Conservation (phyloP, 2,888 invertebrate species). For the Marronus borbonicus region DNA sequence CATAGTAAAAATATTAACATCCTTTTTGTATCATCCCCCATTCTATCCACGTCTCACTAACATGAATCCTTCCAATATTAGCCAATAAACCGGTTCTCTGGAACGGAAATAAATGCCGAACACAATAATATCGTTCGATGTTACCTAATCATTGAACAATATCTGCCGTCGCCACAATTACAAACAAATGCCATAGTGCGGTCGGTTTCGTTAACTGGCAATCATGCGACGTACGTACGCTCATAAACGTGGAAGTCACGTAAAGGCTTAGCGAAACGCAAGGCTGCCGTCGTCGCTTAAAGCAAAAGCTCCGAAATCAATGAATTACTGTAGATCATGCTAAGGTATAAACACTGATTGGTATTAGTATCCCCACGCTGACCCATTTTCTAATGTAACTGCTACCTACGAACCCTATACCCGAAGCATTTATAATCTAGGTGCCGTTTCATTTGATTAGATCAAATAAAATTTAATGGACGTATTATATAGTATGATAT, state of each 20-base stretch:
- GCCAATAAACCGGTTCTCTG: too few species aligned
- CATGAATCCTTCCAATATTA: too few species aligned
- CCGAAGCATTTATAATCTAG: too few species aligned
- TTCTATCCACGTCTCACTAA: too few species aligned
- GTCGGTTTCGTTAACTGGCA: conserved; percentile 18
- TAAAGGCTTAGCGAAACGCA: neutral
- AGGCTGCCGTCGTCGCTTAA: neutral
- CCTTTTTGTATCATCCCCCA: too few species aligned
- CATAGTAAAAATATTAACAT: too few species aligned
- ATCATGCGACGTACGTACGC: conserved; percentile 15
- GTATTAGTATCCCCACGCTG: conserved; percentile 1
- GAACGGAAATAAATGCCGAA: neutral
- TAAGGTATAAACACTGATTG: conserved; percentile 8
- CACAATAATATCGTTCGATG: conserved; percentile 5
- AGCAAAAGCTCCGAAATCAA: conserved; percentile 21
- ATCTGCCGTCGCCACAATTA: conserved; percentile 8
- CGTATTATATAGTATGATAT: too few species aligned
- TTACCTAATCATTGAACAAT: conserved; percentile 26
- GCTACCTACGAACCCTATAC: too few species aligned
- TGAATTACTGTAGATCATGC: conserved; percentile 11
- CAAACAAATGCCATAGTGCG: conserved; percentile 3
- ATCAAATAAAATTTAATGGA: too few species aligned
- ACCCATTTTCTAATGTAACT: conserved; percentile 15
- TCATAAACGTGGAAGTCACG: conserved; percentile 24
- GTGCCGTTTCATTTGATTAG: too few species aligned